Evolutionary conservation across 2,797 vertebrate species (phyloP).

Genomic region (Mus caroli): DNA sequence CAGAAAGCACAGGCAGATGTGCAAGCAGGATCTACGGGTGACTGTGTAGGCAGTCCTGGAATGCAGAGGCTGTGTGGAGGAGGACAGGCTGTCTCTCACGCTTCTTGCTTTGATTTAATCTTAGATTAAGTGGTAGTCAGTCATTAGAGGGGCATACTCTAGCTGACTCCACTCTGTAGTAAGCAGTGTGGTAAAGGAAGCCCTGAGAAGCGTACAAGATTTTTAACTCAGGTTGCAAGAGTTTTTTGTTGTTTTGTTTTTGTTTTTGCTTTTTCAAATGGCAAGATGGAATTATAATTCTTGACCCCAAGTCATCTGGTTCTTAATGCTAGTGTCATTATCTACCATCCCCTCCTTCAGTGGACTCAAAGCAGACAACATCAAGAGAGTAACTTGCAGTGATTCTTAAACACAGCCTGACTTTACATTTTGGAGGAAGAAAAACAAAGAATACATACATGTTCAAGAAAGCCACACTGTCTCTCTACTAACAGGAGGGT

Average conservation of each 20-base stretch:
- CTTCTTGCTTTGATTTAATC: neutral
- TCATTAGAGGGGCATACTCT: neutral
- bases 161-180: conserved; percentile 24
- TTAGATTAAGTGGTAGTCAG: conserved; percentile 5
- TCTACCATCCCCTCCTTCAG: neutral
- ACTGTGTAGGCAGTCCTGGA: neutral
- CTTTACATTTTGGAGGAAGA: conserved; percentile 17
- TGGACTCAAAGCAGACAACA: neutral
- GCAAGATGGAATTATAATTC: neutral
- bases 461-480: neutral
- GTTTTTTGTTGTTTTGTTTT: neutral
- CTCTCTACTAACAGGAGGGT: neutral
- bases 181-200: neutral
- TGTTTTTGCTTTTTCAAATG: neutral
- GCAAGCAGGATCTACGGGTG: neutral
- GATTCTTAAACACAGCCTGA: neutral
- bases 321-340: conserved; percentile 9
- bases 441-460: conserved; percentile 27
- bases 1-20: neutral
- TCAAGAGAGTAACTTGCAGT: neutral
- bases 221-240: conserved; percentile 64
- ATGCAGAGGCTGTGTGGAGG: neutral
- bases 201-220: neutral
- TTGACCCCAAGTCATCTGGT: conserved; percentile 31
- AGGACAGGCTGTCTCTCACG: neutral